Base-by-base conservation (phyloP, 2,888 invertebrate genomes). In the Pyrrhosoma nymphula region DNA sequence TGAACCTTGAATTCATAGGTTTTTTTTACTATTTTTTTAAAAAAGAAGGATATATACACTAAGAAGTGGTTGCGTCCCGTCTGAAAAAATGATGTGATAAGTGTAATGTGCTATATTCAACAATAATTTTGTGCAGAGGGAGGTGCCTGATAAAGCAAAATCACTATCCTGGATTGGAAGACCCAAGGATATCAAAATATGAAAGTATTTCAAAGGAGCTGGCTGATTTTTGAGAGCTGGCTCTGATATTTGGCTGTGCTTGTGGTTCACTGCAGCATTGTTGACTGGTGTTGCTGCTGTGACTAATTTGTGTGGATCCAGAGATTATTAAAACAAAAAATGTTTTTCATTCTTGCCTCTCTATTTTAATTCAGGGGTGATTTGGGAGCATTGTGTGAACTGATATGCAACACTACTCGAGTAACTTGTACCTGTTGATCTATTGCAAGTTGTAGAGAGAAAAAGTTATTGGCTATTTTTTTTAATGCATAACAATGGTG, bases 1-100 rank as follows among this genome's bases (percentile, higher is more conserved):
- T 69, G 69, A 69, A 93, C 93, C 69, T 93, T 93, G 69, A 47
- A 93, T 75, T 93, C 26, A 47, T 93, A 93, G 93, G 93, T 93
- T 63, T 93, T n/a, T 56, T 93, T 93, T 93, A 93, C 93, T 93
- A 93, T 93, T 93, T 93, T 93, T 93, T 93, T 75, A 93, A 89
- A 93, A 89, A 93, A 69, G 47, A 75, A 93, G 69, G 69, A 93
- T 93, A 39, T 93, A 63, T 93, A 75, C 69, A 56, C 75, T 55
- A 93, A 93, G 69, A 93, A 93, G 93, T 93, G 93, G 93, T 93
- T 69, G 55, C 93, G 93, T 93, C 93, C 93, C 69, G 16, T 30
- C 14, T 35, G 82, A 82, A 82, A 82, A 69, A 69, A 93, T 47
- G 26, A 93, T 93, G 93, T 93, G 93, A 93, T 93, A 93, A 69